Base-by-base conservation (phyloP, 2,888 invertebrate species). In the Ennomos fuscantarius region DNA sequence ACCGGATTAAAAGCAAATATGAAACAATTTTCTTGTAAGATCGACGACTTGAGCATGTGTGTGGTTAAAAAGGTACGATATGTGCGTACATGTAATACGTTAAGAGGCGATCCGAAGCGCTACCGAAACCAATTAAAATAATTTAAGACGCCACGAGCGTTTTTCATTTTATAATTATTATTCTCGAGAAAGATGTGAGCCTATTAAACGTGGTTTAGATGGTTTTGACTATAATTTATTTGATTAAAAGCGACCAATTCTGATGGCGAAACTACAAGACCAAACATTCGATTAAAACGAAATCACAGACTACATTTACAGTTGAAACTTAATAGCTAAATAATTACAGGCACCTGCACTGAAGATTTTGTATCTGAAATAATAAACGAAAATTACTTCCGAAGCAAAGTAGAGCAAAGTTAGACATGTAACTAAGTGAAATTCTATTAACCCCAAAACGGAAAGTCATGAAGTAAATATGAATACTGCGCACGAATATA, bases 121-220 rank as follows among this genome's bases (percentile, higher is more conserved):
- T 93, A 93, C 93, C 89, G 92, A 85, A 90, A 87, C 90, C 92
- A 93, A 93, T 93, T 93, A 92, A 92, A 92, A 92, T 92, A 92
- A 93, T 92, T 91, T 87, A 89, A 89, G 86, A 88, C 78, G 89
- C 91, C 85, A 76, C 79, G 67, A 80, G 89, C 84, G 81, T 89
- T 90, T 88, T 89, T 89, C 87, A 87, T 89, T 90, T 89, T 89
- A 84, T 86, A 87, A 81, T 86, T 86, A 89, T 91, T 87, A 89
- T 86, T 90, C 89, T 87, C 86, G 83, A 79, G 73, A 83, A 81
- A 85, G 85, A 88, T 84, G 81, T 84, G 79, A 84, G 82, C 86
- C 84, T 88, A 88, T 89, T 89, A 89, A 86, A 86, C 79, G 84
- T 83, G 86, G 85, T 86, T 90, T 89, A 88, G 87, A 82, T 79